Conservation (phyloP, 2,113 vertebrate species). For the Gobio gobio region DNA sequence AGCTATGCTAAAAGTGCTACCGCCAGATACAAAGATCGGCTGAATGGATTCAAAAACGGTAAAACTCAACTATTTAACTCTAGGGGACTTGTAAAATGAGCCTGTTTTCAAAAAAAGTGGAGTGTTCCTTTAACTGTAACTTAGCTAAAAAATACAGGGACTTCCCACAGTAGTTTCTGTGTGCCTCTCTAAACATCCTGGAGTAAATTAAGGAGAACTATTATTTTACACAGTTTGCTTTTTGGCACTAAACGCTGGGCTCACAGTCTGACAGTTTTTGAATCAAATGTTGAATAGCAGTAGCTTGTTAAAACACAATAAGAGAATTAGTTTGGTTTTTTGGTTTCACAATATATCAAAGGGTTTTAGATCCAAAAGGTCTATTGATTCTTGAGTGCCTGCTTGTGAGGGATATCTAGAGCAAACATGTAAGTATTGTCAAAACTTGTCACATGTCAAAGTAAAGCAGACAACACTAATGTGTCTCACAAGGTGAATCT, state of each 20-base stretch:
- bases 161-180: conserved; percentile 60
- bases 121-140: no score
- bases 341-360: conserved; percentile 9
- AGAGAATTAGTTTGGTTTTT: neutral
- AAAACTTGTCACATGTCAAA: conserved; percentile 18
- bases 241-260: neutral
- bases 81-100: no score
- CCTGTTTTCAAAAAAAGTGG: no score
- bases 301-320: neutral
- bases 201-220: conserved; percentile 65
- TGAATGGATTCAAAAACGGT: no score
- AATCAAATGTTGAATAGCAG: neutral
- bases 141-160: neutral
- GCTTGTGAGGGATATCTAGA: neutral
- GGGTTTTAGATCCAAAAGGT: neutral
- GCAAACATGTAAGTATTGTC: neutral
- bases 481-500: neutral
- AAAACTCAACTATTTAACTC: no score
- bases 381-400: neutral
- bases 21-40: no score
- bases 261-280: neutral
- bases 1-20: no score
- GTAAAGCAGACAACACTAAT: conserved; percentile 5
- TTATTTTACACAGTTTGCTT: conserved; percentile 45
- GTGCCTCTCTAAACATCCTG: conserved; percentile 71